Evolutionary conservation across 1,140 invertebrate genomes (phyloP).

Genomic region (Hypothenemus hampei): DNA sequence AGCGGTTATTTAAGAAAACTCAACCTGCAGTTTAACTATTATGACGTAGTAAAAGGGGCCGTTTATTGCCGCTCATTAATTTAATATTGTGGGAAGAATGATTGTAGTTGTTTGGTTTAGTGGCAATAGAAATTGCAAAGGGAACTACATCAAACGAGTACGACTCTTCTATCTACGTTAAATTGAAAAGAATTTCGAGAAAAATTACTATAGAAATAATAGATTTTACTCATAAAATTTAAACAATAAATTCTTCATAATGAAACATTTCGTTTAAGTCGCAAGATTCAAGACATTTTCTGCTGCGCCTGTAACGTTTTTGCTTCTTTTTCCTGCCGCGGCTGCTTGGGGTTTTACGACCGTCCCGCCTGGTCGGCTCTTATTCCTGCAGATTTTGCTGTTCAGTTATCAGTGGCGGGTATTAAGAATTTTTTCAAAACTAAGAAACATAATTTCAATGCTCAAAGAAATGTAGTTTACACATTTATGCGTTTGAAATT

Average conservation of each 20-base stretch:
- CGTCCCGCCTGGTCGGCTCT: conserved; percentile 21
- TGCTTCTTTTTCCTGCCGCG: conserved; percentile 16
- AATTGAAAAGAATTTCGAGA: too few relatives aligned
- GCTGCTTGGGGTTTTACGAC: conserved; percentile 19
- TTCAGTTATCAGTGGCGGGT: conserved; percentile 11
- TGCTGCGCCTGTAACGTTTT: conserved; percentile 11
- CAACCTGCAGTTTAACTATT: conserved; percentile 18
- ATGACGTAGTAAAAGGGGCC: conserved; percentile 15
- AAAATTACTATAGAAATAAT: too few relatives aligned
- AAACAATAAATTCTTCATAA: too few relatives aligned
- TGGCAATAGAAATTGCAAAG: conserved; percentile 2
- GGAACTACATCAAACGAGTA: too few relatives aligned
- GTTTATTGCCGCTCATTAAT: conserved; percentile 21
- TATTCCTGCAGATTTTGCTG: conserved; percentile 18
- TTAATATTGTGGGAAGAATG: conserved; percentile 11
- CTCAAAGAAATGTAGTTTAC: background rate
- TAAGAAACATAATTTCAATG: too few relatives aligned
- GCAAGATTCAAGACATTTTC: conserved; percentile 8
- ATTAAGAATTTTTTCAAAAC: too few relatives aligned
- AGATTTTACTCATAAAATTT: too few relatives aligned
- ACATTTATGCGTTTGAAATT: background rate
- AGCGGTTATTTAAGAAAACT: conserved; percentile 12
- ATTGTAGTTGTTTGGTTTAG: conserved; percentile 6
- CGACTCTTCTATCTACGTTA: too few relatives aligned
- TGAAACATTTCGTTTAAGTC: conserved; percentile 12